Percentiles rank a stretch among this genome's conserved stretches.
phyloP scores from a whole-genome alignment of 53 echinoderm and acorn worm genomes.

The Patiria pectinifera region DNA sequence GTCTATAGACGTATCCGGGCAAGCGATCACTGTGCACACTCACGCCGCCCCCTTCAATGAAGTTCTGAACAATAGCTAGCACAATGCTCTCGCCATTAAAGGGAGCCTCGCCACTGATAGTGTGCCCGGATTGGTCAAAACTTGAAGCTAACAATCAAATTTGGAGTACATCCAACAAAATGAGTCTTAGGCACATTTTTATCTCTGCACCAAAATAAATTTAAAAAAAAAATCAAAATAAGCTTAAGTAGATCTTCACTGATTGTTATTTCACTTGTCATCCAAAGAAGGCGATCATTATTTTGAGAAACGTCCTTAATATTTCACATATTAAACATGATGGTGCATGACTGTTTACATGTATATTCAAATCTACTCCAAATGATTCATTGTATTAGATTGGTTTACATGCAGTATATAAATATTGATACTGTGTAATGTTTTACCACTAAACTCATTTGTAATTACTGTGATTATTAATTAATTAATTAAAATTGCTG shows the following conservation, averaged over 20 bases:
- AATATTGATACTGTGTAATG: neutral
- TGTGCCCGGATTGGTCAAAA: too few relatives aligned
- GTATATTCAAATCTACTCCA: neutral
- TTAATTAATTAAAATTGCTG: too few relatives aligned
- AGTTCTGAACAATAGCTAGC: too few relatives aligned
- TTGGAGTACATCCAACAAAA: neutral
- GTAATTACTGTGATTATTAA: too few relatives aligned
- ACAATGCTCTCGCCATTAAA: too few relatives aligned
- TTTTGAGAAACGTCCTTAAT: neutral
- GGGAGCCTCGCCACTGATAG: too few relatives aligned
- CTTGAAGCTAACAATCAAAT: neutral
- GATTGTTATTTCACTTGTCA: too few relatives aligned
- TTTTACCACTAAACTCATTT: neutral
- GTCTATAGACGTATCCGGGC: neutral
- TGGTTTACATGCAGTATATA: neutral
- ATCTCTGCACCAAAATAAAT: neutral
- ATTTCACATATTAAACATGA: neutral
- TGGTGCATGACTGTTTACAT: neutral
- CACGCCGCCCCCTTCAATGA: too few relatives aligned
- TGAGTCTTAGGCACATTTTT: neutral
- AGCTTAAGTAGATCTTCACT: too few relatives aligned
- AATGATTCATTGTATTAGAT: neutral
- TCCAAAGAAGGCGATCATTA: too few relatives aligned
- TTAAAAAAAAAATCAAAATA: neutral
- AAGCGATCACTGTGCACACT: too few relatives aligned